A percentile compares a stretch with the other conserved stretches of the same genome.
phyloP scores from a whole-genome alignment of 64 coral and sea anemone species.

The Catalaphyllia jardinei region DNA sequence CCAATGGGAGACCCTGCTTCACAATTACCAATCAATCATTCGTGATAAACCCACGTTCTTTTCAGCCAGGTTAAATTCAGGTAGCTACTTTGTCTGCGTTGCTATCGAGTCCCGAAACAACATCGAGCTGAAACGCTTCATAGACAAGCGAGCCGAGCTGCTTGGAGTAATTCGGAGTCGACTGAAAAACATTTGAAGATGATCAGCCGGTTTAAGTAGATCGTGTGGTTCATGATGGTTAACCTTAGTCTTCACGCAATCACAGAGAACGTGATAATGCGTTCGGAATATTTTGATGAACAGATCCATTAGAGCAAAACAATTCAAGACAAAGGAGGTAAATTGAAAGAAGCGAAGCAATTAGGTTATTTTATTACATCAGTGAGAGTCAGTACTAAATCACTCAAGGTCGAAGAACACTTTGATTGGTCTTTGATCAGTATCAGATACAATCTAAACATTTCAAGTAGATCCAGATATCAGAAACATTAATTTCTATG shows the following conservation, averaged over 20 bases:
- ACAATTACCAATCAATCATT: background rate
- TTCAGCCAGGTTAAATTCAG: background rate
- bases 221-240: no score
- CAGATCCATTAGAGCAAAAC: background rate
- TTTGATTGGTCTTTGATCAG: no score
- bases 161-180: background rate
- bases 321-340: constrained; percentile 13
- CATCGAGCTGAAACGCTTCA: background rate
- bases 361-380: background rate
- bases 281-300: background rate
- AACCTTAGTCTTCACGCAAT: no score
- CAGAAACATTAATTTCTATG: background rate
- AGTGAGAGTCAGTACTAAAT: no score
- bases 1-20: background rate
- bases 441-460: no score
- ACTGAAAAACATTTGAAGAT: no score
- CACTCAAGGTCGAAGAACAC: no score
- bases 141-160: background rate
- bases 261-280: background rate
- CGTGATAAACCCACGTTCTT: background rate
- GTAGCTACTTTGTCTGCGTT: background rate
- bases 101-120: background rate
- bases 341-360: constrained; percentile 1
- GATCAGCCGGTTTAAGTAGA: no score
- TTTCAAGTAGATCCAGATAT: background rate